These are phyloP conservation scores for Psilopogon haemacephalus DNA, from an alignment of 2,113 vertebrate species.

Conservation along the genomic window DNA sequence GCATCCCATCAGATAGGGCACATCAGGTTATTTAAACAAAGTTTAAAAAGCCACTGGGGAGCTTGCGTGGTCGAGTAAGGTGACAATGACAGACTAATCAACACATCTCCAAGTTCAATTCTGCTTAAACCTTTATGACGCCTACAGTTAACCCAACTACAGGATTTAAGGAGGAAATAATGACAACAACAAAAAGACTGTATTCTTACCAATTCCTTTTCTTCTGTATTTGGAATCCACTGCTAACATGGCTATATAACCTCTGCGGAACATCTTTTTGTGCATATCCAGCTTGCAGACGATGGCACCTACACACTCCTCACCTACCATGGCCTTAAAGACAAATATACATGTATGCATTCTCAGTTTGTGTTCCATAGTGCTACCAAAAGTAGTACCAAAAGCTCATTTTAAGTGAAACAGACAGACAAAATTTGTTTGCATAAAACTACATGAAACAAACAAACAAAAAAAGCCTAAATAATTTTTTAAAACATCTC, in stretches of 20 bases:
- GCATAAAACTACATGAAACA: neutral
- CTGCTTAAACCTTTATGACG: constrained; percentile 8
- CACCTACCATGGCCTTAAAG: constrained; percentile 96
- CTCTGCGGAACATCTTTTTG: constrained; percentile 99
- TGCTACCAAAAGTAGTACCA: neutral
- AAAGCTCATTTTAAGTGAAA: constrained; percentile 19
- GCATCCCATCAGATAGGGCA: neutral
- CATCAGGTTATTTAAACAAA: neutral
- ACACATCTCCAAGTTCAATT: neutral
- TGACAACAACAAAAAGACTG: neutral
- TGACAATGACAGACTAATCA: neutral
- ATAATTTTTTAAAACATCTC: neutral
- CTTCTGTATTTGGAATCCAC: constrained; percentile 99
- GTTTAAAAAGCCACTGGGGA: neutral
- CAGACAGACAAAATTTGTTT: neutral
- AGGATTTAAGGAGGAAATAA: constrained; percentile 8
- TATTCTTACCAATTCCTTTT: constrained; percentile 98
- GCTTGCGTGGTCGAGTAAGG: neutral
- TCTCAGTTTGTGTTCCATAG: constrained; percentile 57
- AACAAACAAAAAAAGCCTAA: neutral
- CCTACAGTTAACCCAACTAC: constrained; percentile 16
- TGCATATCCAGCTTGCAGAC: constrained; percentile 99
- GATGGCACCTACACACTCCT: constrained; percentile 99
- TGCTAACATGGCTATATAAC: constrained; percentile 99
- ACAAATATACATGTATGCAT: constrained; percentile 76